A percentile compares a stretch with the other conserved stretches of the same genome.
These are phyloP conservation scores for Mirza zaza DNA, from an alignment of 2,113 vertebrate genomes.

Conservation along the genomic window DNA sequence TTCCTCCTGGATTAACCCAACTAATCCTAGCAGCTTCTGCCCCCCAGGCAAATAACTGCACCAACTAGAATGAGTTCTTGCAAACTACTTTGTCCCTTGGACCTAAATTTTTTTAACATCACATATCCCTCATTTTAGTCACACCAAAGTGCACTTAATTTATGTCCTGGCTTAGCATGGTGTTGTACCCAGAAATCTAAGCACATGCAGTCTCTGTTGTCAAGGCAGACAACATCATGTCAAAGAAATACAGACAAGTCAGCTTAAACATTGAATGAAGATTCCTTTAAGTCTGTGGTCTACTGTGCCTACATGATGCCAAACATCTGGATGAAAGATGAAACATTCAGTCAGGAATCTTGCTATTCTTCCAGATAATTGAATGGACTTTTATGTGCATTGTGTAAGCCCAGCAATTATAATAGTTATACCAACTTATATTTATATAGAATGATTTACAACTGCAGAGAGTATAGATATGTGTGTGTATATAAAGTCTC, in stretches of 20 bases:
- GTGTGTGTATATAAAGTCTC: neutral
- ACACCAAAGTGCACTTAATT: neutral
- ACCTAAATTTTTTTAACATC: neutral
- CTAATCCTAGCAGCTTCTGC: neutral
- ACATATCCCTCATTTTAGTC: conserved; percentile 22
- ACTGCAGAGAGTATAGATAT: neutral
- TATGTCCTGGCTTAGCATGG: neutral
- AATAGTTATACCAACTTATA: conserved; percentile 43
- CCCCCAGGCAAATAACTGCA: neutral
- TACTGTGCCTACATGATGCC: conserved; percentile 57
- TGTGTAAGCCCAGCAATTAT: conserved; percentile 61
- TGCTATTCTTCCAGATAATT: conserved; percentile 55
- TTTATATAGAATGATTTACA: conserved; percentile 58
- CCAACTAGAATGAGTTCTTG: neutral
- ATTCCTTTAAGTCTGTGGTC: conserved; percentile 56
- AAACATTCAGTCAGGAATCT: neutral
- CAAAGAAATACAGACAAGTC: conserved; percentile 40
- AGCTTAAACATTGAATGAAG: conserved; percentile 41
- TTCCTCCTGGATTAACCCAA: conserved; percentile 27
- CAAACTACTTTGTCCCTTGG: neutral
- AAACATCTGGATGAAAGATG: conserved; percentile 77
- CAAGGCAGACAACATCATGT: conserved; percentile 36
- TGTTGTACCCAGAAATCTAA: conserved; percentile 22
- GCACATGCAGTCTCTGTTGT: neutral
- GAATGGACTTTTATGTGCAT: conserved; percentile 66